A percentile compares a stretch with the other conserved stretches of the same genome.
phyloP scores from a whole-genome alignment of 2,888 invertebrate genomes.

The Steinernema hermaphroditum region DNA sequence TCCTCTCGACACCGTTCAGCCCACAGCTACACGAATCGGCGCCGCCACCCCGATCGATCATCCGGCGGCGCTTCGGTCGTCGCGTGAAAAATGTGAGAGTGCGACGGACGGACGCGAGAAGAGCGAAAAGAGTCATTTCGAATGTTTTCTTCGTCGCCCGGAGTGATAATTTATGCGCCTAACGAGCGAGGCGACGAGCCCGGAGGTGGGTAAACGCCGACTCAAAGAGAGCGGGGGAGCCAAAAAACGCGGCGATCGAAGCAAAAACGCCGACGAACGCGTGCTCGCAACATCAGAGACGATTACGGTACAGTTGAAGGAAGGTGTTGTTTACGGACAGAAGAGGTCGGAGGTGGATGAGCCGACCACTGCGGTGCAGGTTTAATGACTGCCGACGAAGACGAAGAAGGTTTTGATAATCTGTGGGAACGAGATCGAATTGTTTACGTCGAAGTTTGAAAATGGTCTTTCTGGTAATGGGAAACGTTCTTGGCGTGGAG shows the following conservation, averaged over 20 bases:
- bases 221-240: not conserved
- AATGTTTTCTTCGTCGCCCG: conserved; percentile 20
- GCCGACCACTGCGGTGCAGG: no score
- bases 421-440: no score
- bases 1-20: conserved; percentile 20
- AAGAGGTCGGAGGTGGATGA: not conserved
- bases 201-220: conserved; percentile 7
- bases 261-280: conserved; percentile 14
- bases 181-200: conserved; percentile 14
- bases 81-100: conserved; percentile 29
- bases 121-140: conserved; percentile 29
- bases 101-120: not conserved
- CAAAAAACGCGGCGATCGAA: not conserved
- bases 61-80: conserved; percentile 22
- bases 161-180: conserved; percentile 24
- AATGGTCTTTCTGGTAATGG: no score
- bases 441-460: no score
- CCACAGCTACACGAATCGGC: conserved; percentile 22
- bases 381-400: no score
- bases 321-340: not conserved
- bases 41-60: conserved; percentile 11
- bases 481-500: no score
- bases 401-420: no score
- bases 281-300: not conserved
- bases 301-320: not conserved